Conservation (phyloP, 1,140 invertebrate genomes). For the Leptonema lineaticorne region DNA sequence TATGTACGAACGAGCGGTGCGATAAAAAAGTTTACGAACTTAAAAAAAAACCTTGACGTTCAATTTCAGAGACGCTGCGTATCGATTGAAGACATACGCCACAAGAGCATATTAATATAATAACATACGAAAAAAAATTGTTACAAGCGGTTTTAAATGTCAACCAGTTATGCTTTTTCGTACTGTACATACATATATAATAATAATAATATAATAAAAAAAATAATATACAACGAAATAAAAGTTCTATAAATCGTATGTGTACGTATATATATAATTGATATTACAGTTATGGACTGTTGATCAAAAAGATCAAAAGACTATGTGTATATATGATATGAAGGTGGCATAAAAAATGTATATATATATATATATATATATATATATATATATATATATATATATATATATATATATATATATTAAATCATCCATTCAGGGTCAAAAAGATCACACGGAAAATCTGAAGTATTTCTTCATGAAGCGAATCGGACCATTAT, state of each 20-base stretch:
- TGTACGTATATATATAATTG: conserved; percentile 15
- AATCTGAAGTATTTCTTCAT: too few relatives aligned
- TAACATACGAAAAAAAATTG: conserved; percentile 6
- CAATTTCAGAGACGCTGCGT: background rate
- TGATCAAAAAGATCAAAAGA: conserved; percentile 1
- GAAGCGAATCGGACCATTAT: too few relatives aligned
- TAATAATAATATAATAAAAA: too few relatives aligned
- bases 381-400: background rate
- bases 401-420: background rate
- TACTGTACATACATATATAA: too few relatives aligned
- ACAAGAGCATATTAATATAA: background rate
- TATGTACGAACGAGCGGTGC: background rate
- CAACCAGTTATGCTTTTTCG: conserved; percentile 15
- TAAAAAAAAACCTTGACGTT: background rate
- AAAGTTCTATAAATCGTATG: background rate
- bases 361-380: background rate
- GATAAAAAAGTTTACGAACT: background rate
- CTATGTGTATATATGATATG: background rate
- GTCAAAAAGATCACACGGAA: background rate
- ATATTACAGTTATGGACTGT: conserved; percentile 22
- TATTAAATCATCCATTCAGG: too few relatives aligned
- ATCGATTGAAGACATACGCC: background rate
- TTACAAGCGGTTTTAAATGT: conserved; percentile 24
- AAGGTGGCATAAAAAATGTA: too few relatives aligned
- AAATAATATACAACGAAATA: too few relatives aligned